Conservation (phyloP, 2,113 vertebrate genomes). For the Paralichthys olivaceus region DNA sequence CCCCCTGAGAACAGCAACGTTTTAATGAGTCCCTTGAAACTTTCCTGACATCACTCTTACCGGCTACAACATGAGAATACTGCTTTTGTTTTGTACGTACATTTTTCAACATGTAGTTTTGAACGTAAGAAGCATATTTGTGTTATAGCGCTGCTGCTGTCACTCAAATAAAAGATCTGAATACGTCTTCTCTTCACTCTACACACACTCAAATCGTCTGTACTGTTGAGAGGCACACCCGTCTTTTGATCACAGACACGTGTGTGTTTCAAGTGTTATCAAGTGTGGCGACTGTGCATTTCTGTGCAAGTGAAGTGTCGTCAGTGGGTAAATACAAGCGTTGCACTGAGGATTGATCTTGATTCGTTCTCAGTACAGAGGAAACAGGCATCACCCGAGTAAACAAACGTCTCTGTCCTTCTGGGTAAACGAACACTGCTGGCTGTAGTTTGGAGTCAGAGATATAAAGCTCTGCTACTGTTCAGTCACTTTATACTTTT, state of each 20-base stretch:
- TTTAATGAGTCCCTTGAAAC: neutral
- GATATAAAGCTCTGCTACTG: neutral
- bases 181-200: neutral
- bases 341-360: neutral
- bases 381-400: neutral
- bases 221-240: neutral
- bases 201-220: neutral
- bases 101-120: no score
- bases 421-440: neutral
- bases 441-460: neutral
- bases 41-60: neutral
- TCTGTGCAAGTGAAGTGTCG: neutral
- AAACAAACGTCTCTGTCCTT: slow-evolving; percentile 18
- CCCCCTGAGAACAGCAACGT: no score
- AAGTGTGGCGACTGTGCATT: no score
- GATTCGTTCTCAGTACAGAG: slow-evolving; percentile 1
- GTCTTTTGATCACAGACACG: neutral
- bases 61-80: neutral
- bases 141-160: neutral
- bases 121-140: no score
- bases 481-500: neutral
- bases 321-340: neutral
- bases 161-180: neutral
- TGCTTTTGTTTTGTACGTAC: neutral
- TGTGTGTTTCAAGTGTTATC: neutral